Percentiles rank a stretch among this genome's conserved stretches.
Evolutionary conservation across 2,888 invertebrate genomes (phyloP).

Genomic region (Polietes domitor): DNA sequence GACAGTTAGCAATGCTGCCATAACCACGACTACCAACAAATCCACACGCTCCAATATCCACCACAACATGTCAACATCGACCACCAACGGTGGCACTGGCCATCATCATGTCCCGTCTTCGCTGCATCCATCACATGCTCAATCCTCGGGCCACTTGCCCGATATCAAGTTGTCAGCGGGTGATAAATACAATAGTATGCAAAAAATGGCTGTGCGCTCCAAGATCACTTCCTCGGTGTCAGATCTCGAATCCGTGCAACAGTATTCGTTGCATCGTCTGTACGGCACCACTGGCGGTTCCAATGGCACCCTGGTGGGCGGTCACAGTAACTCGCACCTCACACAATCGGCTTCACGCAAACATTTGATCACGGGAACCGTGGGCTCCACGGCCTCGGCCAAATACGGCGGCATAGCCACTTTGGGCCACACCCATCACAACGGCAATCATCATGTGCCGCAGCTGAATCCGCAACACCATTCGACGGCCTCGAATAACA

Average conservation of each 20-base stretch:
- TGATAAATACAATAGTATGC: conserved; percentile 80
- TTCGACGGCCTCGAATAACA: conserved; percentile 61
- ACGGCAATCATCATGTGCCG: conserved; percentile 72
- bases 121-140: conserved; percentile 71
- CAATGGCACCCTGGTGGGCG: conserved; percentile 72
- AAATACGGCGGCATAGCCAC: conserved; percentile 77
- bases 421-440: conserved; percentile 75
- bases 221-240: conserved; percentile 80
- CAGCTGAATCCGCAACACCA: conserved; percentile 44
- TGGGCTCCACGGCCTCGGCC: conserved; percentile 73
- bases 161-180: conserved; percentile 80
- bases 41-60: conserved; percentile 69
- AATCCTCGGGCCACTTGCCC: conserved; percentile 79
- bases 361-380: conserved; percentile 74
- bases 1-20: conserved; percentile 77
- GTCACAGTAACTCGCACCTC: conserved; percentile 69
- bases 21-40: conserved; percentile 74
- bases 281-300: conserved; percentile 75
- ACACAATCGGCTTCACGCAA: conserved; percentile 76
- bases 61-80: conserved; percentile 59
- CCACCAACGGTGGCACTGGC: conserved; percentile 41
- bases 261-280: conserved; percentile 80
- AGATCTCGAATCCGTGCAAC: conserved; percentile 80
- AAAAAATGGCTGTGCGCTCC: conserved; percentile 79
- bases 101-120: conserved; percentile 64